Evolutionary conservation across 2,888 invertebrate species (phyloP).

Genomic region (Monopis laevigella): DNA sequence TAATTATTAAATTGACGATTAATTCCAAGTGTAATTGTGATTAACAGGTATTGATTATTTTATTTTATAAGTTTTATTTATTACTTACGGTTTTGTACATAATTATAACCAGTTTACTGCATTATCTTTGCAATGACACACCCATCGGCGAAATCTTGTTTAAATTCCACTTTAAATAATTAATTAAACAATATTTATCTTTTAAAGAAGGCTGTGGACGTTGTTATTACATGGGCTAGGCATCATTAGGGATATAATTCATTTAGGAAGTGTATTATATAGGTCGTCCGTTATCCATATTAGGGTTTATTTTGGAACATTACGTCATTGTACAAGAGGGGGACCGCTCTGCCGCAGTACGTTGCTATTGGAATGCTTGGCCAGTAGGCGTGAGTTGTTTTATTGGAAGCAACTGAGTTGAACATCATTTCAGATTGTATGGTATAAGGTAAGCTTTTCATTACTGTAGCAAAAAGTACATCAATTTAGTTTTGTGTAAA

Average conservation of each 20-base stretch:
- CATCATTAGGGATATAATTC: too few relatives aligned
- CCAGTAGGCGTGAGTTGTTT: conserved; percentile 15
- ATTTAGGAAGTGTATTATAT: conserved; percentile 1
- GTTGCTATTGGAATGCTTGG: too few relatives aligned
- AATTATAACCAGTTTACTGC: neutral
- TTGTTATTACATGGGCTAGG: too few relatives aligned
- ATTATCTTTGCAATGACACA: conserved; percentile 11
- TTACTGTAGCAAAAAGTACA: too few relatives aligned
- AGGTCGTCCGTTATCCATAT: conserved; percentile 36
- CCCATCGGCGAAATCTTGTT: conserved; percentile 9
- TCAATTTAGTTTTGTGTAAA: too few relatives aligned
- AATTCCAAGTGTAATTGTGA: neutral
- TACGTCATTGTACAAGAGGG: conserved; percentile 53
- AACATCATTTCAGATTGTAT: too few relatives aligned
- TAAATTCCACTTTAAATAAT: too few relatives aligned
- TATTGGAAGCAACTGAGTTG: too few relatives aligned
- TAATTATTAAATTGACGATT: neutral
- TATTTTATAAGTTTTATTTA: neutral
- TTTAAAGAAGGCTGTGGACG: too few relatives aligned
- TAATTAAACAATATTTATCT: too few relatives aligned
- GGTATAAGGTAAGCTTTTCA: too few relatives aligned
- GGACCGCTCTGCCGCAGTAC: too few relatives aligned
- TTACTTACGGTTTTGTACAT: neutral
- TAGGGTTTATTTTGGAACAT: conserved; percentile 64
- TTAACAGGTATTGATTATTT: conserved; percentile 1